phyloP scores from a whole-genome alignment of 2,888 invertebrate species.

The Leptinotarsa tumamoca region DNA sequence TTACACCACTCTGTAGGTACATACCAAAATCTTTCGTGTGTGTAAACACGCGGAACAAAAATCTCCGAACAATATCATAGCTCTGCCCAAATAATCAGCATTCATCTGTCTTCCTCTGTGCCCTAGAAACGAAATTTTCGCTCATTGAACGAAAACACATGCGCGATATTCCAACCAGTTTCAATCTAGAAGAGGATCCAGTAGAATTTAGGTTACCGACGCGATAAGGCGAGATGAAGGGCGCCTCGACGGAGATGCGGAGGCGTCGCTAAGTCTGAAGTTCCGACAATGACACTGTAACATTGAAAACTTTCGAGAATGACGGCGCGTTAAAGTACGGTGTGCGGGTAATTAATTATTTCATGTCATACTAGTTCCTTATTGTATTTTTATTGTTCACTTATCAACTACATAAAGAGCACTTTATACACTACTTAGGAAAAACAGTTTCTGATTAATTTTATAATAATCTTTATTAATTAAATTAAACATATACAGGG shows the following conservation, averaged over 20 bases:
- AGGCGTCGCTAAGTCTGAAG: neutral
- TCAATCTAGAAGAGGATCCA: neutral
- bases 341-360: too few species aligned
- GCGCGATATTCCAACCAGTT: neutral
- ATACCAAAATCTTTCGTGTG: neutral
- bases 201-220: slow-evolving; percentile 1
- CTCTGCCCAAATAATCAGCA: neutral
- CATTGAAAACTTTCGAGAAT: too few species aligned
- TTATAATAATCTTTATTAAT: too few species aligned
- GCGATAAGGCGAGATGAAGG: slow-evolving; percentile 5
- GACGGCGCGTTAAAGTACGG: too few species aligned
- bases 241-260: neutral
- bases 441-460: too few species aligned
- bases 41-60: neutral
- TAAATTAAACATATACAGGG: too few species aligned
- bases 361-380: too few species aligned
- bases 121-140: neutral
- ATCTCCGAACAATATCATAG: neutral
- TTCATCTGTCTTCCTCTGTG: neutral
- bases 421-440: too few species aligned
- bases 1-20: neutral
- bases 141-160: neutral
- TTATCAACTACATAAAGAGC: too few species aligned
- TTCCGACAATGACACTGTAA: too few species aligned
- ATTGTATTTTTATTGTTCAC: too few species aligned